Base-by-base conservation (phyloP, 2,797 vertebrate species). In the Distichodus sexfasciatus region DNA sequence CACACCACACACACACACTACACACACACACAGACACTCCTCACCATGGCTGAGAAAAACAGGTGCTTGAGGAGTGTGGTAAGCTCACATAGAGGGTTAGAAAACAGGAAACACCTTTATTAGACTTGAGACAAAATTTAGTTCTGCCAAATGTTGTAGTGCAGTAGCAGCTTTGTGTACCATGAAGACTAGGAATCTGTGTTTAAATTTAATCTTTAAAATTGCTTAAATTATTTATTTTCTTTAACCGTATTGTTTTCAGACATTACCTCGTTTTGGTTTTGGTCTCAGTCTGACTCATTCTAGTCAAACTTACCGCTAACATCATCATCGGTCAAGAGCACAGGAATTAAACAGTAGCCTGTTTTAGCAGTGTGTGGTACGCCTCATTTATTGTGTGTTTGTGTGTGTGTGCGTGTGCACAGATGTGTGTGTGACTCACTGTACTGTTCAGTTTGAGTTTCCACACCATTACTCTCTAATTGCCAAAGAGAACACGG, bases 401-500 rank as follows among this genome's bases (percentile, higher is more conserved):
- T 69, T 53, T 69, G 43, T 57, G 19, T 65, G 21, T 47, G 24
- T 60, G 62, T 58, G 17, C 35, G 61, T 63, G 48, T 48, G 65
- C 17, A 53, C 31, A 6, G 15, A 14, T 28, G 9, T 51, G 47
- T 41, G 23, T 41, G 33, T 19, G 23, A 23, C 35, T 10, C 51
- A 44, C 19, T 33, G 31, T 38, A 11, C 29, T 60, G 24, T 15
- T 53, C 31, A 28, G 17, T 24, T 36, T 60, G 24, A 51, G 36
- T 33, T 47, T 40, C 44, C 40, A 53, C 38, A 6, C 43, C 74
- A 66, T 76, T 67, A 50, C 61, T 57, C 47, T 63, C n/a, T 6
- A 26, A 11, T 51, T 64, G 26, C 36, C 35, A 51, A 41, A 26
- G 29, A 41, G 50, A 58, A 50, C 58, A 51, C 11, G 17, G 7